Evolutionary conservation across 1,140 invertebrate genomes (phyloP), one percentile per base, ranked within the genome.

Genomic region (Littorina saxatilis): DNA sequence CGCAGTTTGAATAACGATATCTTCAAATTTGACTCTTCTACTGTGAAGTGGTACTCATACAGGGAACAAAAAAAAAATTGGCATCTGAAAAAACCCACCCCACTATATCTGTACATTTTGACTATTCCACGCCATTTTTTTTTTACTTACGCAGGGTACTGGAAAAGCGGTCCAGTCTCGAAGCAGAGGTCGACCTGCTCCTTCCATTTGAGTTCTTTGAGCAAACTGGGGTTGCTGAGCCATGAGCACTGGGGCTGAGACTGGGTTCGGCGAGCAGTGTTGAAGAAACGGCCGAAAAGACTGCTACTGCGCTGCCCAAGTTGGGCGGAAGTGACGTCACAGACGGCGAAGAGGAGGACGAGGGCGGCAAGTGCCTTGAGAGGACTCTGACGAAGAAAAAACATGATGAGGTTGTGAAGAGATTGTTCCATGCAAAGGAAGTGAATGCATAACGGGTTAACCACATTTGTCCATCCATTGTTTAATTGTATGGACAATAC

Each of bases 121-220:
- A n/a, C n/a, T n/a, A n/a, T n/a, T n/a, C n/a, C n/a, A n/a, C n/a
- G n/a, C n/a, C n/a, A n/a, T n/a, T n/a, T n/a, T n/a, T n/a, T n/a
- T n/a, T n/a, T 1, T 17, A 40, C 76, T 78, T 29, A 78, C 76
- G 35, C 37, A 40, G 76, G 76, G 58, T 78, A 78, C 0, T 20
- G 39, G 55, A n/a, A 78, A 11, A 27, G 35, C 15, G 76, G 76
- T n/a, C 76, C 76, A n/a, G 55, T 63, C 55, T 78, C 58, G 37
- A 78, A 78, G 76, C 76, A 78, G 5, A 78, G 76, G 58, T 78
- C 76, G 15, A 66, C 55, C n/a, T 43, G 55, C 13, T 66, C 76
- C 20, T 32, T 27, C 76, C 76, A 78, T 20, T 39, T 52, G 32
- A 78, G 76, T 35, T 78, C 76, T 17, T 66, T 58, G 35, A 78